Base-by-base conservation (phyloP, 1,140 invertebrate species). In the Theocolax elegans region DNA sequence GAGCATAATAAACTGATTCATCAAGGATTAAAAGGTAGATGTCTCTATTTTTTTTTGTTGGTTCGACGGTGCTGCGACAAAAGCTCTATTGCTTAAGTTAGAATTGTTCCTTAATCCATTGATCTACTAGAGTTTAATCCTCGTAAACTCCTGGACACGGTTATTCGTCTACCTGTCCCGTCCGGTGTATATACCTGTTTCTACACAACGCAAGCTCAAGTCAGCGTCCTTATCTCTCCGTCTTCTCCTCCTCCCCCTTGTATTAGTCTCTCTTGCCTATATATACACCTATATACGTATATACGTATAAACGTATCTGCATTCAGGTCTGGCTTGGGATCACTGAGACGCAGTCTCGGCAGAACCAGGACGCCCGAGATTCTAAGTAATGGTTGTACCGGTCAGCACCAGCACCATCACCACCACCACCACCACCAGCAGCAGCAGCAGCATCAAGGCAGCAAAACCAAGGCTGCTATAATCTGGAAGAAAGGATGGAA, bases 401-500 rank as follows among this genome's bases (percentile, higher is more conserved):
- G 31, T 15, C 31, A 49, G 29, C 15, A 27, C 10, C 40, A 49
- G 2, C 65, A 46, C 9, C 54, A 67, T 44, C 54, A 58, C 44
- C 64, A 48, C 19, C 25, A 62, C 25, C 25, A 2, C 38, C 31
- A 19, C 40, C 19, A 9, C 35, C 71, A 51, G 69, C 74, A 48
- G 27, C 72, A 44, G 21, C 68, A 67, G 29, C 73, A 72, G 17
- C 78, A 79, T 27, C 77, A 73, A 27, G 78, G 46, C 77, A 78
- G 53, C 19, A 84, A 82, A 65, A 82, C 77, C 56, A 85, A 85
- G 59, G 84, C 84, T 6, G 78, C 79, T 12, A 84, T 83, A 81
- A 82, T 85, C 58, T 83, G 77, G 82, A 84, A 82, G 65, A 85
- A 85, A 88, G 91, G 90, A 71, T 90, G 90, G 82, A 92, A 91